phyloP scores from a whole-genome alignment of 2,888 invertebrate species.

The Augochlorella aurata region DNA sequence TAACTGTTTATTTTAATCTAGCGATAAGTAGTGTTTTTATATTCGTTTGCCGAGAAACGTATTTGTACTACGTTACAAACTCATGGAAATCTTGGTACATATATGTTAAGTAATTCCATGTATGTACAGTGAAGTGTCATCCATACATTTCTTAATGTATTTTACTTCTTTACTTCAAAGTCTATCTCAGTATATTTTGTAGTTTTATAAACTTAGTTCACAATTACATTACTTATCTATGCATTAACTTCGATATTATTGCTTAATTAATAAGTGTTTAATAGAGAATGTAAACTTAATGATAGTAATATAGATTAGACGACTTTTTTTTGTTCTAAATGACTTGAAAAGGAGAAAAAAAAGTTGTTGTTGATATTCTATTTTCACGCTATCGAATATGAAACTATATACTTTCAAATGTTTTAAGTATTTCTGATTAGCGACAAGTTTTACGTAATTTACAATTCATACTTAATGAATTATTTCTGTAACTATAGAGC shows the following conservation, averaged over 20 bases:
- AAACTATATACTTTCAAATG: neutral
- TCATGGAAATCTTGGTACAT: conserved; percentile 33
- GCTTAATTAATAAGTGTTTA: conserved; percentile 18
- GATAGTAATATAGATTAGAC: conserved; percentile 3
- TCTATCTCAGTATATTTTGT: conserved; percentile 22
- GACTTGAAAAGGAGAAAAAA: conserved; percentile 1
- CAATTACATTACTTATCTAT: conserved; percentile 42
- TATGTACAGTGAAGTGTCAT: conserved; percentile 51
- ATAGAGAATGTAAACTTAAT: conserved; percentile 23
- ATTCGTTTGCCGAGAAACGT: conserved; percentile 26
- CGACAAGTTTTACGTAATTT: neutral
- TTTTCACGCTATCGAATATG: neutral
- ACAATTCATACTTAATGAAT: neutral
- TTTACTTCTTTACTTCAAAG: conserved; percentile 27
- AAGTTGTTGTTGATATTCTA: conserved; percentile 36
- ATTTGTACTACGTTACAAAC: conserved; percentile 36
- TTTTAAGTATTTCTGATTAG: neutral
- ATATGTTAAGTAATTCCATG: conserved; percentile 46
- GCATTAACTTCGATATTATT: conserved; percentile 36
- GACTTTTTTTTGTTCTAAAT: conserved; percentile 13
- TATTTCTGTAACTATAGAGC: neutral
- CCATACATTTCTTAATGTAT: conserved; percentile 41
- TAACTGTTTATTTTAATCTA: conserved; percentile 57
- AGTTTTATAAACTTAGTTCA: conserved; percentile 37
- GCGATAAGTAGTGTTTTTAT: conserved; percentile 48